Evolutionary conservation across 2,113 vertebrate genomes (phyloP), one percentile per base, ranked within the genome.

Genomic region (Antigone vipio): DNA sequence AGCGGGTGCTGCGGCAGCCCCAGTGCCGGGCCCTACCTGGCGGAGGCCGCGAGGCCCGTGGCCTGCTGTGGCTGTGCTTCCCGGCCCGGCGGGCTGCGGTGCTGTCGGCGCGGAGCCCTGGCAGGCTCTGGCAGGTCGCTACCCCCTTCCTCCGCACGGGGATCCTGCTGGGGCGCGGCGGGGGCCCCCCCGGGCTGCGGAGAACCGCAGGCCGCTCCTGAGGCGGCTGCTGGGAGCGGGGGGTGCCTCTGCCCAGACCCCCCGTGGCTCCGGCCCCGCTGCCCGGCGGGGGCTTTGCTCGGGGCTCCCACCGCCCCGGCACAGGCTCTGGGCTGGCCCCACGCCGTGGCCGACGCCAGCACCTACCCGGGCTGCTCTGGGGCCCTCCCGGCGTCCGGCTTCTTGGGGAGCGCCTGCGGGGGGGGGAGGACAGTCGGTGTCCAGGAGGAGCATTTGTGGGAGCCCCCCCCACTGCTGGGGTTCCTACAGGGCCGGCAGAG

Each of bases 321-420:
- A 5, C 2, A 5, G 56, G 12, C 64, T 60, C 27, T 1, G 40
- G 59, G 69, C 22, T 13, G 18, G n/a, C 21, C 32, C 16, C n/a
- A 2, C 22, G 0, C 9, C 0, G 0, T 1, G 3, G 50, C 29
- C 2, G 4, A 24, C 5, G 24, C 53, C 58, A 17, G 82, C 69
- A 85, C 95, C 23, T 98, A 98, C 98, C 97, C 64, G 6, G 96
- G 92, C 73, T 93, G 96, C 69, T 92, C 97, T 4, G 27, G 95
- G 84, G 89, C 79, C 94, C 90, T 97, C 49, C 86, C 91, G 85
- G 92, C 9, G 3, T 95, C 95, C 93, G 81, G 92, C 92, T 92
- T 97, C 97, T 92, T 94, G 1, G 88, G 97, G 42, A 96, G 89
- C 20, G 19, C 96, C 98, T 98, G 97, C 9, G 93, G 88, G 77